phyloP scores from a whole-genome alignment of 2,888 invertebrate species.

The Acronicta psi region DNA sequence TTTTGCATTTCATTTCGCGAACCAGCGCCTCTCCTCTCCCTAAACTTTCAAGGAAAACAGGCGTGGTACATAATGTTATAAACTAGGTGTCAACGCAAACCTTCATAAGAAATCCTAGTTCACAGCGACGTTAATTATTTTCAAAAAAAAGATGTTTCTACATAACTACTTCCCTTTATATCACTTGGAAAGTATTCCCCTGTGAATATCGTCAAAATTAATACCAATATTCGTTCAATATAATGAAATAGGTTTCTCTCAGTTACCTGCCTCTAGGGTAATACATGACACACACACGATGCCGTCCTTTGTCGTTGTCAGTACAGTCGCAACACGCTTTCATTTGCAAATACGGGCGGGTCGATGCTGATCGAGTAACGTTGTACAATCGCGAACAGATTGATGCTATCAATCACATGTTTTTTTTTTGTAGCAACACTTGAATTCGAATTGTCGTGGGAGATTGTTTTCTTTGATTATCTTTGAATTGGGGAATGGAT shows the following conservation, averaged over 20 bases:
- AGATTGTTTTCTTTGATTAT: constrained; percentile 23
- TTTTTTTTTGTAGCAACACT: constrained; percentile 20
- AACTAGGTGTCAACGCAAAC: no score
- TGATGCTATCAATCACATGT: constrained; percentile 53
- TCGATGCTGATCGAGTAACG: constrained; percentile 47
- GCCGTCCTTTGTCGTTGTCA: constrained; percentile 30
- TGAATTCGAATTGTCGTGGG: constrained; percentile 34
- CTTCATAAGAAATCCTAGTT: no score
- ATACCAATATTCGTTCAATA: constrained; percentile 40
- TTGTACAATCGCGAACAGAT: constrained; percentile 47
- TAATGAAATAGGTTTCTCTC: constrained; percentile 39
- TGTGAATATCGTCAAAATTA: constrained; percentile 32
- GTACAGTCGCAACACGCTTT: constrained; percentile 17
- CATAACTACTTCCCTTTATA: not conserved
- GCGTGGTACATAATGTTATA: no score
- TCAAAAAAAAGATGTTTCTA: no score
- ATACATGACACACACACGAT: constrained; percentile 37
- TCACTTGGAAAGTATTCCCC: not conserved
- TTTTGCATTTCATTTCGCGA: no score
- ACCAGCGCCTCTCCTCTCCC: no score
- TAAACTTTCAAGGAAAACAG: no score
- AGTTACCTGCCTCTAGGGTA: constrained; percentile 29
- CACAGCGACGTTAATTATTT: no score
- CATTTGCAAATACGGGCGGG: constrained; percentile 50
- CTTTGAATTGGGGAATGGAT: no score